Base-by-base conservation (phyloP, 2,797 vertebrate species). In the Esox lucius region DNA sequence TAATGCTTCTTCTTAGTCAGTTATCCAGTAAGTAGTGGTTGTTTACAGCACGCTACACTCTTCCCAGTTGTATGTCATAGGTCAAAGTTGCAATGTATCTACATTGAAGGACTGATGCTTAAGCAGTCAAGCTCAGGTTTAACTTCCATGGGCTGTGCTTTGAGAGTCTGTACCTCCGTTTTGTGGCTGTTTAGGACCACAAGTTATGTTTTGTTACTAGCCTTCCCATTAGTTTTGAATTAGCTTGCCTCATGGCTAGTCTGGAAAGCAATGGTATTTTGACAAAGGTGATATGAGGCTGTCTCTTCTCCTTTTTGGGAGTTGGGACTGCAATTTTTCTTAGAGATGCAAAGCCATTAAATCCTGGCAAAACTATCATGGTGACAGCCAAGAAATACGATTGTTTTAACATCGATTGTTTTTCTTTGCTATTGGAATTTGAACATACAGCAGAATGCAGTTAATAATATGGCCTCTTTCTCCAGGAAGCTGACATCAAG, bases 401-500 rank as follows among this genome's bases (percentile, higher is more conserved):
- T n/a, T n/a, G n/a, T 1, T 28, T 13, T 28, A 4, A 11, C 9
- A 24, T 13, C 6, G 3, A 24, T 33, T 17, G 3, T 8, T 13
- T 17, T 19, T 19, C 35, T 3, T 5, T 17, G 16, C 0, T 69
- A 15, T 64, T 49, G 26, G 42, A 42, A 8, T 56, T 56, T 56
- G 49, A 51, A 6, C 19, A n/a, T 2, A n/a, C 5, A 56, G 0
- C 6, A 56, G 4, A n/a, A n/a, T 35, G 39, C 35, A 39, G 6
- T 39, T 39, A 8, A 1, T 39, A 39, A 39, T 3, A n/a, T 53
- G 19, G 16, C 16, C 49, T 17, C 49, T 53, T 53, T 19, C 62
- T 75, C 9, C 84, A 96, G 95, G 95, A 64, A 94, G 95, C 81
- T 28, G 89, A 95, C 59, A 92, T 97, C 81, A 92, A 92, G 74